Percentiles rank a stretch among this genome's conserved stretches.
phyloP scores from a whole-genome alignment of 1,140 invertebrate genomes.

The Ips nitidus region DNA sequence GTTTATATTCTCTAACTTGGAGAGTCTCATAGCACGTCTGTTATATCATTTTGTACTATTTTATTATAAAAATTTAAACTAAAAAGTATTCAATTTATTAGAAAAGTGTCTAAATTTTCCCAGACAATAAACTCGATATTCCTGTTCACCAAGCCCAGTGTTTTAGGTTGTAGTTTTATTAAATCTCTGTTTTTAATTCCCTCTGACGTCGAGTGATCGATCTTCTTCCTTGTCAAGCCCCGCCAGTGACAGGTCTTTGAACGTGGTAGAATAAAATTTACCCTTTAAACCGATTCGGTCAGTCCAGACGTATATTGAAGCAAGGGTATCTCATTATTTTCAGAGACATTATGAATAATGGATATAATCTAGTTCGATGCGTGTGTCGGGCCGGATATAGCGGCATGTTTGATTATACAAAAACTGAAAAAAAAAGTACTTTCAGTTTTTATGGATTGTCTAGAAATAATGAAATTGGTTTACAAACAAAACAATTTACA shows the following conservation, averaged over 20 bases:
- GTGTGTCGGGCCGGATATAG: not conserved
- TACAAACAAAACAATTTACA: no score
- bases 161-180: conserved; percentile 19
- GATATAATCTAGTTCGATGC: not conserved
- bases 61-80: not conserved
- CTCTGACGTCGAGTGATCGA: conserved; percentile 26
- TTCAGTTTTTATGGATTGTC: no score
- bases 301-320: not conserved
- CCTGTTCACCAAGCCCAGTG: conserved; percentile 19
- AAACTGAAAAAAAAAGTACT: not conserved
- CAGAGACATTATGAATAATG: conserved; percentile 21
- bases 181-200: conserved; percentile 29
- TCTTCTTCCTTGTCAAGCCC: conserved; percentile 27
- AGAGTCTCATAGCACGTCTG: no score
- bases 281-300: conserved; percentile 23
- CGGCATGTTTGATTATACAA: not conserved
- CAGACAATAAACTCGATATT: conserved; percentile 13
- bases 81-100: not conserved
- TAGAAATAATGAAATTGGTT: no score
- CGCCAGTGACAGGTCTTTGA: conserved; percentile 28
- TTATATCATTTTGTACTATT: no score
- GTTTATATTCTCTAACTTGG: no score
- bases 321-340: conserved; percentile 25
- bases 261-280: conserved; percentile 32
- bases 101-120: not conserved